A percentile compares a stretch with the other conserved stretches of the same genome.
Conservation (phyloP, 1,140 invertebrate genomes). For the Drosophila equinoxialis region DNA sequence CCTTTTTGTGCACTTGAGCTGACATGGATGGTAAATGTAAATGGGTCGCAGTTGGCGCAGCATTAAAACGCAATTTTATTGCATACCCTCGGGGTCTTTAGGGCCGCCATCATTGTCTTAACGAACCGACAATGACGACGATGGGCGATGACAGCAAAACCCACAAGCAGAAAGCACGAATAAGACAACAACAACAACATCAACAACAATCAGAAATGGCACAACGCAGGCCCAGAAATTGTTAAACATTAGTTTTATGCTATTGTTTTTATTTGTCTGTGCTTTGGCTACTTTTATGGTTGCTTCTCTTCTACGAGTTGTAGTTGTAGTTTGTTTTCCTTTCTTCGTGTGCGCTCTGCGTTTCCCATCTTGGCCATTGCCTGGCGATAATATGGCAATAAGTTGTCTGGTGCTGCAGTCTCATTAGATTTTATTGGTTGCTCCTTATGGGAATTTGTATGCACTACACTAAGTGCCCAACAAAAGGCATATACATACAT, state of each 20-base stretch:
- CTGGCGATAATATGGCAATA: slow-evolving; percentile 69
- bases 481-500: neutral
- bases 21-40: slow-evolving; percentile 20
- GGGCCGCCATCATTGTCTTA: slow-evolving; percentile 70
- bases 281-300: slow-evolving; percentile 69
- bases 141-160: slow-evolving; percentile 53
- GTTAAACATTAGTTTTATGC: slow-evolving; percentile 76
- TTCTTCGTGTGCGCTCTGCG: neutral
- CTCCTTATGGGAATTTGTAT: slow-evolving; percentile 18
- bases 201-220: slow-evolving; percentile 11
- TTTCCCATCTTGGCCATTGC: slow-evolving; percentile 52
- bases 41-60: slow-evolving; percentile 52
- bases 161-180: slow-evolving; percentile 23
- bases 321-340: neutral
- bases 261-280: slow-evolving; percentile 60
- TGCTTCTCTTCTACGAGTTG: neutral
- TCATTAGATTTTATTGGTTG: slow-evolving; percentile 72
- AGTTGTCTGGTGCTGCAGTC: slow-evolving; percentile 73
- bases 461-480: slow-evolving; percentile 13
- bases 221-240: slow-evolving; percentile 26
- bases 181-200: slow-evolving; percentile 14
- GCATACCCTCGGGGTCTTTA: slow-evolving; percentile 66
- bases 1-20: slow-evolving; percentile 11
- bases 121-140: slow-evolving; percentile 56
- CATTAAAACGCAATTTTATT: slow-evolving; percentile 81